Base-by-base conservation (phyloP, 1,140 invertebrate genomes). In the Nilaparvata lugens region DNA sequence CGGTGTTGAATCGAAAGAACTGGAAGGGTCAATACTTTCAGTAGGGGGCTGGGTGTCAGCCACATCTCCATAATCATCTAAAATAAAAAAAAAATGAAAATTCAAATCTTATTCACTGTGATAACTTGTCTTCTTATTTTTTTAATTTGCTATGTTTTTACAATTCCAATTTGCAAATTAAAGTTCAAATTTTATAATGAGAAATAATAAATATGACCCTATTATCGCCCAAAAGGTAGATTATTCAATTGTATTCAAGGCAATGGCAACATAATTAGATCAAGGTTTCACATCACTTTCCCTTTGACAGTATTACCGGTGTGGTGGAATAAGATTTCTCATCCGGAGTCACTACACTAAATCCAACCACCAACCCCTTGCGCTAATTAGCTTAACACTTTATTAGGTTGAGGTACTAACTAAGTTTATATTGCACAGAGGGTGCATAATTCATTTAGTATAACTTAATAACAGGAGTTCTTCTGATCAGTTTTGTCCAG, bases 381-480 rank as follows among this genome's bases (percentile, higher is more conserved):
- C 25, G 35, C 14, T 56, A 45, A 58, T 45, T 56, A 58, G 56
- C 56, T 58, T 58, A 58, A 45, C 42, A 45, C 56, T 42, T 58
- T 58, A 58, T 58, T 43, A 58, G 56, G 56, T 58, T 58, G 56
- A 11, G 40, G 21, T 45, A 25, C 52, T 58, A 58, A 58, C 56
- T 58, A 58, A 58, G 56, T 58, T 58, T 58, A 58, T 58, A 58
- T 45, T 58, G 56, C 48, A 35, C 31, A 35, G 31, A 35, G 56
- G 56, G 56, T 40, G 40, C 23, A 45, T 58, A 58, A 58, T 58
- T 58, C 56, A 58, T 58, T 58, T 58, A 58, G 56, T 45, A 45
- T 58, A 58, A 58, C 56, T 58, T 45, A 43, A 58, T 58, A 43
- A 45, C 31, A 35, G 43, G 56, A 18, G 48, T 58, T 45, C 48